These are phyloP conservation scores for Aphaenogaster ashmeadi DNA, from an alignment of 1,140 invertebrate species.

Conservation along the genomic window DNA sequence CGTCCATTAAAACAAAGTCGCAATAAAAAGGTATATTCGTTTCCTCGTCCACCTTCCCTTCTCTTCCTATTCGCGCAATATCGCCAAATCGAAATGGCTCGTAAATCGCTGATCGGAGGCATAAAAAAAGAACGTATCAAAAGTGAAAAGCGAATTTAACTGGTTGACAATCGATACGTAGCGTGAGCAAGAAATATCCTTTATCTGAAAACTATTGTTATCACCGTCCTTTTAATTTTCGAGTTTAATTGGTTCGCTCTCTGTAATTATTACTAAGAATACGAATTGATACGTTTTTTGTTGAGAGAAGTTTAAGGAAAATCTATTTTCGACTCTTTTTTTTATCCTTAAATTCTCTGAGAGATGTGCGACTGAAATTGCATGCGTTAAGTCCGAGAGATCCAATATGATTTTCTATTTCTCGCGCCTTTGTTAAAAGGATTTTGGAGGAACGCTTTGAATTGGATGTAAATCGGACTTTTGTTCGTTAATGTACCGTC, in stretches of 20 bases:
- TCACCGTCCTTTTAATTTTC: neutral
- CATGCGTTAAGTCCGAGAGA: neutral
- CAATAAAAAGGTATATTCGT: slow-evolving; percentile 27
- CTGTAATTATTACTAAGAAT: neutral
- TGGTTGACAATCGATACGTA: slow-evolving; percentile 1
- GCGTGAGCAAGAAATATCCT: neutral
- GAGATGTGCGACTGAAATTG: neutral
- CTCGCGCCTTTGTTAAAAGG: neutral
- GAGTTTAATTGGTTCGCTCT: neutral
- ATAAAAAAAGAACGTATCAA: neutral
- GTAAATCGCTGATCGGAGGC: slow-evolving; percentile 7
- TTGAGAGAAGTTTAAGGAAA: neutral
- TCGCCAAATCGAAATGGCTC: slow-evolving; percentile 8
- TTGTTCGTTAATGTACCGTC: slow-evolving; percentile 22
- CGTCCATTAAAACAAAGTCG: slow-evolving; percentile 18
- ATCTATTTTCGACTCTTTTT: neutral
- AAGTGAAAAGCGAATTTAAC: slow-evolving; percentile 13
- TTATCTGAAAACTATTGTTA: neutral
- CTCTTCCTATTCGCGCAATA: neutral
- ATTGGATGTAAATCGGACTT: slow-evolving; percentile 2
- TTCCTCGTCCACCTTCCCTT: neutral
- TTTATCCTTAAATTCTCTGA: neutral
- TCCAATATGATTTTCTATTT: neutral
- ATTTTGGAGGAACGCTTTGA: neutral
- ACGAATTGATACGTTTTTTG: neutral